These are phyloP conservation scores for Galeruca laticollis DNA, from an alignment of 2,888 invertebrate species.

Conservation along the genomic window DNA sequence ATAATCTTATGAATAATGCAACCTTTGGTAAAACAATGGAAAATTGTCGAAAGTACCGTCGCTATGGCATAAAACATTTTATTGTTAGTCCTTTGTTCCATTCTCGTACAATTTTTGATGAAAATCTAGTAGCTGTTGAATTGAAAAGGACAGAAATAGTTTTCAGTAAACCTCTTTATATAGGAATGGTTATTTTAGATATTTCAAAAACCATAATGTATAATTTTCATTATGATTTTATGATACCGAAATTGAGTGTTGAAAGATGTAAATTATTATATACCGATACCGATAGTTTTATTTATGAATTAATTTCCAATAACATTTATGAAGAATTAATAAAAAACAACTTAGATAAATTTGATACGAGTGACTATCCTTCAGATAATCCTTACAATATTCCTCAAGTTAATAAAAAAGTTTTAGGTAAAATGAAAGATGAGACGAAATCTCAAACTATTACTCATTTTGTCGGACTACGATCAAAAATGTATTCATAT, in stretches of 20 bases:
- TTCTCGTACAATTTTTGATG: constrained; percentile 39
- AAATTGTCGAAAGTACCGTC: not conserved
- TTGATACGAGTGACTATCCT: constrained; percentile 51
- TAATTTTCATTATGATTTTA: constrained; percentile 43
- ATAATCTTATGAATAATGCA: too few relatives aligned
- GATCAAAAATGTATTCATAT: constrained; percentile 44
- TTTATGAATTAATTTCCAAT: constrained; percentile 48
- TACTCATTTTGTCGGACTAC: constrained; percentile 53
- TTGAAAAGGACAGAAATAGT: too few relatives aligned
- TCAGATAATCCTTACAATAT: constrained; percentile 44
- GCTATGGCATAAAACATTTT: constrained; percentile 42
- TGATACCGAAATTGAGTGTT: not conserved
- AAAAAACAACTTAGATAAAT: constrained; percentile 25
- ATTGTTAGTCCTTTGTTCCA: constrained; percentile 38
- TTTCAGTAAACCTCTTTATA: constrained; percentile 40
- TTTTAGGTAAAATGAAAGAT: constrained; percentile 57
- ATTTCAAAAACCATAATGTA: constrained; percentile 44
- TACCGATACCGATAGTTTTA: constrained; percentile 32
- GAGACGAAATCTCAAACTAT: constrained; percentile 54
- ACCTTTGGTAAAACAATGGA: too few relatives aligned
- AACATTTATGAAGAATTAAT: constrained; percentile 42
- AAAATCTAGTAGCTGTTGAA: too few relatives aligned
- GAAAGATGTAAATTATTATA: constrained; percentile 39
- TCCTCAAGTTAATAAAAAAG: constrained; percentile 33
- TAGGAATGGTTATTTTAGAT: constrained; percentile 45